Evolutionary conservation across 2,113 vertebrate species (phyloP), one percentile per base, ranked within the genome.

Genomic region (Apistogramma diplotaenia): DNA sequence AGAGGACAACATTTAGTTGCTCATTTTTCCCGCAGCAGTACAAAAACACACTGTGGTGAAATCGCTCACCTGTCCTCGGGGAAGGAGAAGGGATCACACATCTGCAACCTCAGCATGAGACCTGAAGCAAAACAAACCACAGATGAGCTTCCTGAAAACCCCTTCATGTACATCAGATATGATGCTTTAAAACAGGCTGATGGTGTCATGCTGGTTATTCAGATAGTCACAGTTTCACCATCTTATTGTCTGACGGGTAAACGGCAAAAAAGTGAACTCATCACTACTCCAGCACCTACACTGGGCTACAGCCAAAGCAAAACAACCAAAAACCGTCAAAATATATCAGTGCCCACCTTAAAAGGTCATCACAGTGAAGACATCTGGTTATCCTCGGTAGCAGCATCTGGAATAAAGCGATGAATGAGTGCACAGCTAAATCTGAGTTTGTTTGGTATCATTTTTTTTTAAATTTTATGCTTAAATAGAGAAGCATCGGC

Each of bases 181-280:
- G 15, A 4, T 37, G 21, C 18, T n/a, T 3, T 19, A 25, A 13
- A 25, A 25, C 11, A n/a, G 67, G 27, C 73, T 29, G 19, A 25
- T 19, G 5, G n/a, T 67, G 60, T 37, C 23, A 15, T 3, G 60
- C 85, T 88, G 89, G 49, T 12, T 13, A 40, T 76, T 94, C 91
- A 94, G 91, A 87, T 78, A 37, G 57, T 89, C 85, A 94, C 89
- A 89, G 74, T 78, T 11, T 94, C 94, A 94, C 78, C 94, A 94
- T 8, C 15, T 56, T 78, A 74, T 82, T 87, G 83, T 95, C 93
- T 94, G 93, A 94, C 77, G 92, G 93, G 94, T 95, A 95, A 95
- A 95, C 93, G 93, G 91, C 94, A 40, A 90, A 75, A 70, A 40
- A 51, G 27, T 87, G 62, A 92, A 88, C 8, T 93, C 92, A 93